Evolutionary conservation across 2,888 invertebrate genomes (phyloP).

Genomic region (Endomychus coccineus): DNA sequence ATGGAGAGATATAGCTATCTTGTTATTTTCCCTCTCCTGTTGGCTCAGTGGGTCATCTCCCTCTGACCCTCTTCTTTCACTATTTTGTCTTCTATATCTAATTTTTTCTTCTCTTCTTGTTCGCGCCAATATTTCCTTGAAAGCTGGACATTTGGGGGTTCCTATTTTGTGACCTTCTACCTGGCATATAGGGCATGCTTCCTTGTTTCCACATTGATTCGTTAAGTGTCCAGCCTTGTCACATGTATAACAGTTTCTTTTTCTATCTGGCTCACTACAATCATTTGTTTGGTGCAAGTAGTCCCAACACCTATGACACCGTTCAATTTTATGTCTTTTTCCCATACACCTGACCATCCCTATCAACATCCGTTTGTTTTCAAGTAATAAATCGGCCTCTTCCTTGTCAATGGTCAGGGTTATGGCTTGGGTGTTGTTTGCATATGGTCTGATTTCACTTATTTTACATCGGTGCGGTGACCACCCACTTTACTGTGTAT

Average conservation of each 20-base stretch:
- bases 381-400: neutral
- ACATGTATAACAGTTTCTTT: slow-evolving; percentile 1
- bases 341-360: slow-evolving; percentile 1
- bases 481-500: no score
- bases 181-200: slow-evolving; percentile 1
- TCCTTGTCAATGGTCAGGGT: neutral
- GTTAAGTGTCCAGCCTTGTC: neutral
- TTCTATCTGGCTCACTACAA: slow-evolving; percentile 4
- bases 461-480: no score
- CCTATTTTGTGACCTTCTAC: slow-evolving; percentile 1
- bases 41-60: no score
- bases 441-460: neutral
- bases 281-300: neutral
- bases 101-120: no score
- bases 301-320: slow-evolving; percentile 2
- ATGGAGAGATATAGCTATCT: no score
- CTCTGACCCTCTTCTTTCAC: no score
- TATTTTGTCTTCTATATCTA: no score
- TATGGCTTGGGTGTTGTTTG: slow-evolving; percentile 5
- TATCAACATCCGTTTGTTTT: neutral
- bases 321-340: neutral
- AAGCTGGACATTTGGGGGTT: slow-evolving; percentile 2
- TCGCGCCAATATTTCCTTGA: no score
- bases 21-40: no score
- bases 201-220: neutral